Conservation (phyloP, 2,113 vertebrate genomes). For the Turnix velox region DNA sequence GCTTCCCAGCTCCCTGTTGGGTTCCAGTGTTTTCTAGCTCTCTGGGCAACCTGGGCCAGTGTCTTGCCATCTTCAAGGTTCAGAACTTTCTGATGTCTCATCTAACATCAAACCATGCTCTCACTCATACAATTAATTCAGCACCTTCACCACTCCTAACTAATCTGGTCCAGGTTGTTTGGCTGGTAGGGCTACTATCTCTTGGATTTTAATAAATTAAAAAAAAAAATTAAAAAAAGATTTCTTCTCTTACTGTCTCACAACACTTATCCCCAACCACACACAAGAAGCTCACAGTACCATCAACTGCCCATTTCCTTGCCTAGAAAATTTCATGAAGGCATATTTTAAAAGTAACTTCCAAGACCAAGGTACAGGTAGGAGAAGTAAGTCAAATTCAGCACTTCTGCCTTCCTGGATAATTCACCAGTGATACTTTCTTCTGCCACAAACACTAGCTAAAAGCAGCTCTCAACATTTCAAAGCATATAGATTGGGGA, state of each 20-base stretch:
- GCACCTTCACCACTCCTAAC: neutral
- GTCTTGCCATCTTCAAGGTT: neutral
- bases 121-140: neutral
- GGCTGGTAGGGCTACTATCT: neutral
- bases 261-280: neutral
- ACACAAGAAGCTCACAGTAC: neutral
- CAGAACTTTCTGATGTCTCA: too few relatives aligned
- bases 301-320: neutral
- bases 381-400: neutral
- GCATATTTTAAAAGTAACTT: neutral
- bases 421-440: neutral
- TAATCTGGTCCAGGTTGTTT: neutral
- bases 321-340: neutral
- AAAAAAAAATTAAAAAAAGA: too few relatives aligned
- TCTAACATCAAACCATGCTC: neutral
- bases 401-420: neutral
- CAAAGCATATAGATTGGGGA: neutral
- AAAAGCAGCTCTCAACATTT: neutral
- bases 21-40: neutral
- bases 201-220: too few relatives aligned
- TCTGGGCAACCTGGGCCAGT: too few relatives aligned
- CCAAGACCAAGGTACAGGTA: neutral
- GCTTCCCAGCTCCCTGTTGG: neutral
- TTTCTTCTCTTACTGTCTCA: neutral
- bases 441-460: neutral